Conservation (phyloP, 30 jellyfish, hydroid and myxozoan species). For the Calvadosia cruxmelitensis region DNA sequence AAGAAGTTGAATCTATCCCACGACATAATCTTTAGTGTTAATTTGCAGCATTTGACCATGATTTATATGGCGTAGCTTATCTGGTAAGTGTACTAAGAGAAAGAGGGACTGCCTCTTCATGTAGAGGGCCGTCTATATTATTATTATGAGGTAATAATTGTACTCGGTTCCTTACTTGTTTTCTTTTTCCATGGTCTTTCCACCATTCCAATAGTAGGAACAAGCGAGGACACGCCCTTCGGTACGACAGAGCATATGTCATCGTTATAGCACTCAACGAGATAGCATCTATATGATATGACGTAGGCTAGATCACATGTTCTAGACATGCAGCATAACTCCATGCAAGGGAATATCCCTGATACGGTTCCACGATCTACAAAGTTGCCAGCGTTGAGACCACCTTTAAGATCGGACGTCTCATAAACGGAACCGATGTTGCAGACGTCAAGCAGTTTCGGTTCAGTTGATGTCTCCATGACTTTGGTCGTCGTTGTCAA, state of each 20-base stretch:
- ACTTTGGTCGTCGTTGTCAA: conserved; percentile 30
- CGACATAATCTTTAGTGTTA: no score
- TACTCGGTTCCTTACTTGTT: conserved; percentile 2
- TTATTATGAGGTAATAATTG: no score
- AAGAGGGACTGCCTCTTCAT: no score
- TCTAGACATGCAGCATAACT: conserved; percentile 66
- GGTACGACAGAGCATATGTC: conserved; percentile 67
- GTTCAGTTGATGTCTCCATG: conserved; percentile 12
- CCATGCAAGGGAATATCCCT: conserved; percentile 63
- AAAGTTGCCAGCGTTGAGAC: conserved; percentile 75
- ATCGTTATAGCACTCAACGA: conserved; percentile 73
- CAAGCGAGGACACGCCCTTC: conserved; percentile 60
- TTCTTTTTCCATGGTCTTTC: conserved; percentile 45
- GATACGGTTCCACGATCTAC: conserved; percentile 71
- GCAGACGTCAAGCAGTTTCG: conserved; percentile 37
- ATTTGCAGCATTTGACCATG: no score
- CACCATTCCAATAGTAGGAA: conserved; percentile 81
- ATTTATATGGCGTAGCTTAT: no score
- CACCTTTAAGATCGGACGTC: conserved; percentile 83
- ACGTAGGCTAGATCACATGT: conserved; percentile 89
- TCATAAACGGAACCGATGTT: conserved; percentile 50
- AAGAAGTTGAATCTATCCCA: no score
- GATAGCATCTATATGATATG: conserved; percentile 76
- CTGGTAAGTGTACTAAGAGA: no score
- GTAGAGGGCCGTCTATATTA: no score